Evolutionary conservation across 2,888 invertebrate species (phyloP), one percentile per base, ranked within the genome.

Genomic region (Agrotis puta): DNA sequence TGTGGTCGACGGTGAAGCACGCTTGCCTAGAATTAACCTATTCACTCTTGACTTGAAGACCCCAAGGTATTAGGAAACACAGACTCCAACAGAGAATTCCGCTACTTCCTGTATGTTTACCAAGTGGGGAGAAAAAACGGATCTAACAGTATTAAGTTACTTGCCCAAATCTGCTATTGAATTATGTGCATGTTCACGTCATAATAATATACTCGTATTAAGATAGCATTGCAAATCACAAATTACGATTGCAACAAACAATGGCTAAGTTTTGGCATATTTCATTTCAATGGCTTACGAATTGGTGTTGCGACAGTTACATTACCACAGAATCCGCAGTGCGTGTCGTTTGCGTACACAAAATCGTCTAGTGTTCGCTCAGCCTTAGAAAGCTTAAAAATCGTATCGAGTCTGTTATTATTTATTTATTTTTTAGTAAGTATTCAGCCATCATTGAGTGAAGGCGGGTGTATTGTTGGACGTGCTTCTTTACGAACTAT

Each of bases 341-440:
- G 72, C 57, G 72, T 58, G 39, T 47, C 50, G 62, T 62, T 18
- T 22, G 66, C 48, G 45, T 50, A 66, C 13, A 39, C 53, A 53
- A 64, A 58, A 33, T 54, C 50, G 53, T 47, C 43, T 43, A 72
- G 53, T 65, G 78, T 63, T 63, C 22, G 47, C 6, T 27, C 24
- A 54, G 33, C 59, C 59, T 81, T 48, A 70, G 33, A 43, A 33
- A 56, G 43, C 7, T 65, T 13, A 48, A 81, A 81, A 81, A 65
- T 77, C 22, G 65, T 65, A 70, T 43, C 16, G 50, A 33, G 48
- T 20, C 16, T 48, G 20, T 68, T 67, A 43, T 72, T 54, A 62
- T 71, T 76, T 71, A 57, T 69, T 61, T 81, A 62, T 61, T 81
- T 69, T 64, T 77, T 70, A 77, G 77, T 78, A 9, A 62, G 45